Evolutionary conservation across 23 tunicate species (phyloP), one percentile per base, ranked within the genome.

Genomic region (Diplosoma virens): DNA sequence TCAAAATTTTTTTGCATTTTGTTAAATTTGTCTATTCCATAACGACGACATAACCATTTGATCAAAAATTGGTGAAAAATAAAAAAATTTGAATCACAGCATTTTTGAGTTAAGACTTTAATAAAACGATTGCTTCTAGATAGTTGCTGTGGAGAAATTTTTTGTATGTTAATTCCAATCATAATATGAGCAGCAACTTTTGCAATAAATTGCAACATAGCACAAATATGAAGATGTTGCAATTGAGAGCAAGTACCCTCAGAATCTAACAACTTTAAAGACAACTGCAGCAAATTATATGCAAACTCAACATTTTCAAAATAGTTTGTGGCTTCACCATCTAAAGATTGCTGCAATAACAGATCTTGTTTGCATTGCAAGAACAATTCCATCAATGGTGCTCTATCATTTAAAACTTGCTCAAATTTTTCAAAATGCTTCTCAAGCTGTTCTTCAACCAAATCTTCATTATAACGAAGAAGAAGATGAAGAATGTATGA

Each of bases 281-380:
- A 37, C 28, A 36, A 63, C 18, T 55, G 35, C 18, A 75, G 30
- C 31, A 71, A 25, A 37, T 71, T 27, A n/a, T 34, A 32, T 23
- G 71, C 61, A 25, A 29, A 48, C 34, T 11, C 33, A 25, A 50
- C 6, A 23, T 45, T 23, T 5, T 28, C 14, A 17, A 6, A 2
- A 5, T 68, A 21, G 35, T 34, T 4, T 3, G 3, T 29, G 16
- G 7, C 26, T 26, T 68, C 53, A 68, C 25, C 21, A 3, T 34
- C 53, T 6, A 21, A 25, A 34, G 24, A 41, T 25, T 53, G 77
- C 23, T 66, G 64, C 18, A 30, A 20, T 37, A 79, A 31, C 25
- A 58, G 29, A 37, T 81, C 86, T 71, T 81, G 55, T n/a, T 26
- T 46, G 58, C 86, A 81, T 48, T 81, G 75, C 30, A 72, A 37